phyloP scores from a whole-genome alignment of 1,140 invertebrate genomes.

The Drepana arcuata region DNA sequence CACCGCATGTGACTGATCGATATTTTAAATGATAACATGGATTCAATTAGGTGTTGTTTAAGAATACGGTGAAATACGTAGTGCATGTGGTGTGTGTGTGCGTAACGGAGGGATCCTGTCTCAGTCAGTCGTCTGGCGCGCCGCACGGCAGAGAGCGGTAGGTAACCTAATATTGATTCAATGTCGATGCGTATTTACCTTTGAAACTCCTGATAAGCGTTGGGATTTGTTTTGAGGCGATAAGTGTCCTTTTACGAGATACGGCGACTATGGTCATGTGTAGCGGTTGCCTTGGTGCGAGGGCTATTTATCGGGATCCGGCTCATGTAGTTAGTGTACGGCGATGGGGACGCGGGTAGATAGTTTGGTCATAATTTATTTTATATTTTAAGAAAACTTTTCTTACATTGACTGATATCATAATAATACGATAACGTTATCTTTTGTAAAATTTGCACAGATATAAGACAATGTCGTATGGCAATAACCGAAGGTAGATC shows the following conservation, averaged over 20 bases:
- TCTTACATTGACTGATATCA: too few relatives aligned
- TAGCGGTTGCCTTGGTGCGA: too few relatives aligned
- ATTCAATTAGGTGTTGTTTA: constrained; percentile 60
- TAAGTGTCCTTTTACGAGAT: constrained; percentile 29
- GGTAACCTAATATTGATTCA: constrained; percentile 55
- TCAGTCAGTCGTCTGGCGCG: constrained; percentile 10
- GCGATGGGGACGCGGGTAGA: too few relatives aligned
- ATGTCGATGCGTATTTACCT: constrained; percentile 44
- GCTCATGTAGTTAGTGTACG: too few relatives aligned
- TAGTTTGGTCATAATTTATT: too few relatives aligned
- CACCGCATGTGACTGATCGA: constrained; percentile 66
- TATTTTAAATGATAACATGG: constrained; percentile 71
- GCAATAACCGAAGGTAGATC: too few relatives aligned
- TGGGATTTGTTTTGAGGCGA: constrained; percentile 55
- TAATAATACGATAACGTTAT: too few relatives aligned
- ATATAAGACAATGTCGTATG: too few relatives aligned
- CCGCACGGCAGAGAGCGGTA: constrained; percentile 30
- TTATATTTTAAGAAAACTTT: too few relatives aligned
- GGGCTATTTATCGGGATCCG: too few relatives aligned
- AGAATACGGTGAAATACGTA: constrained; percentile 51
- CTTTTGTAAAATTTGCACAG: too few relatives aligned
- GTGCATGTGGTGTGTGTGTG: constrained; percentile 31
- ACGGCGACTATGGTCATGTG: constrained; percentile 6
- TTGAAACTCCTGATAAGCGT: constrained; percentile 32
- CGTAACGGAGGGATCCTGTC: not conserved